Evolutionary conservation across 2,888 invertebrate species (phyloP), one percentile per base, ranked within the genome.

Genomic region (Dasypolia templi): DNA sequence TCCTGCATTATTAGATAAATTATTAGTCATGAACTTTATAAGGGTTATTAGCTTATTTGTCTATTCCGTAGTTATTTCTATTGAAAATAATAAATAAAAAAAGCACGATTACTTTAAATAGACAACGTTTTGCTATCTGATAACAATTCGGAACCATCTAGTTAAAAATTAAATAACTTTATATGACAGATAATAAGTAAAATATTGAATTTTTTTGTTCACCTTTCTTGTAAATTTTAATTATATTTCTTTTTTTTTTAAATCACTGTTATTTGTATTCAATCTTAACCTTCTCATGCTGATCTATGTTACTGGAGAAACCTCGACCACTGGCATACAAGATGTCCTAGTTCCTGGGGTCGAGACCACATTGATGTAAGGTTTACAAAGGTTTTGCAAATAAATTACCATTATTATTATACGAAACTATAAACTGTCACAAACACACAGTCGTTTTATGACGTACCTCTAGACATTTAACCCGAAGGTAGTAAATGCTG

Each of bases 1-100:
- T 26, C 2, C 29, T 32, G 26, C 26, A n/a, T 46, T 76, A 55
- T 46, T 76, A 55, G 58, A 58, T 42, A 49, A 49, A 32, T 58
- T 29, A 22, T 44, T 49, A 42, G n/a, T 26, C 35, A 55, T 55
- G 44, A 22, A 22, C 14, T 58, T n/a, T 5, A 32, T 58, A 32
- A 14, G 4, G n/a, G 4, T 29, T 42, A n/a, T n/a, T n/a, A n/a
- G n/a, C n/a, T n/a, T n/a, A n/a, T n/a, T n/a, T n/a, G n/a, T n/a
- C n/a, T n/a, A n/a, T n/a, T n/a, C n/a, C n/a, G n/a, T n/a, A n/a
- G n/a, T n/a, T n/a, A n/a, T n/a, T n/a, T n/a, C n/a, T n/a, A n/a
- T n/a, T n/a, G n/a, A n/a, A n/a, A n/a, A n/a, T n/a, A n/a, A n/a
- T n/a, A n/a, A n/a, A n/a, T 5, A 39, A 17, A 4, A 26, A 19